Percentiles rank a stretch among this genome's conserved stretches.
Evolutionary conservation across 2,888 invertebrate genomes (phyloP).

Genomic region (Meganola albula): DNA sequence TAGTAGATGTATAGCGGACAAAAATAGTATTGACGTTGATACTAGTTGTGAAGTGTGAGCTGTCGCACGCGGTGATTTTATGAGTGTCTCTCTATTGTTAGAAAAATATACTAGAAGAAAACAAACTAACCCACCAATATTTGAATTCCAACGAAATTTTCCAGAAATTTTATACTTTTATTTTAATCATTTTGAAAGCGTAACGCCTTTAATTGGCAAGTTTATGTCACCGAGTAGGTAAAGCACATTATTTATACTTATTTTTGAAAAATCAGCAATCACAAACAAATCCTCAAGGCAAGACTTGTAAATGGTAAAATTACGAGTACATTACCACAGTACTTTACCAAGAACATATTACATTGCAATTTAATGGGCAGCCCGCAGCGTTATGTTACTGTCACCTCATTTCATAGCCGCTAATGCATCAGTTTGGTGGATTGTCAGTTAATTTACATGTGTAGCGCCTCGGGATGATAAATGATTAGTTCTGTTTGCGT

Average conservation of each 20-base stretch:
- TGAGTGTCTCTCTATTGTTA: slow-evolving; percentile 39
- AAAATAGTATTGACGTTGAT: slow-evolving; percentile 69
- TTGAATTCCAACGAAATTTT: no score
- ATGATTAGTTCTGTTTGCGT: slow-evolving; percentile 49
- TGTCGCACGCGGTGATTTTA: slow-evolving; percentile 60
- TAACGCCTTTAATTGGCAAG: no score
- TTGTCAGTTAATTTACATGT: slow-evolving; percentile 49
- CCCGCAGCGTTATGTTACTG: slow-evolving; percentile 27
- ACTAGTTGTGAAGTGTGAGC: slow-evolving; percentile 62
- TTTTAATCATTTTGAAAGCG: no score
- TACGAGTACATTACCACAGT: no score
- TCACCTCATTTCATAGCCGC: slow-evolving; percentile 37
- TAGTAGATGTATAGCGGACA: slow-evolving; percentile 60
- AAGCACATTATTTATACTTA: no score
- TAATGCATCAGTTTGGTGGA: slow-evolving; percentile 41
- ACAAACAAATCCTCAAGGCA: no score
- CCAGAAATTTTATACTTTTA: no score
- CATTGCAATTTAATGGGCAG: slow-evolving; percentile 22
- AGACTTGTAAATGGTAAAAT: no score
- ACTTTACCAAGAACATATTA: background rate
- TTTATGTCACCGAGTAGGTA: no score
- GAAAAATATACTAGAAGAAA: no score
- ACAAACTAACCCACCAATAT: no score
- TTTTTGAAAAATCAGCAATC: no score
- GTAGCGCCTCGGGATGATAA: slow-evolving; percentile 45